Evolutionary conservation across 2,113 vertebrate species (phyloP).

Genomic region (Crocuta crocuta): DNA sequence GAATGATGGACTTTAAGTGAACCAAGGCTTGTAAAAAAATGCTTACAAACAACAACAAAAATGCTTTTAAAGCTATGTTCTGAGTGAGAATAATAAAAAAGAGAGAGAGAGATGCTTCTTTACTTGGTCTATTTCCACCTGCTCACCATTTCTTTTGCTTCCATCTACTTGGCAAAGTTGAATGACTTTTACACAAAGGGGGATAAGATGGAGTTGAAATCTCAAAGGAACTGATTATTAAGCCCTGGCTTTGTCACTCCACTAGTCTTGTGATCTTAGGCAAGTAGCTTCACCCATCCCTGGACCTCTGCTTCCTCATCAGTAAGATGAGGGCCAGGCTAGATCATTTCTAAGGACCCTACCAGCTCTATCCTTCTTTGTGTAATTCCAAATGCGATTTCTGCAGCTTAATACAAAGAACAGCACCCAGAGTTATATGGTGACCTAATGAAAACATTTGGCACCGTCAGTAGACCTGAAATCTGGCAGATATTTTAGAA

Average conservation of each 20-base stretch:
- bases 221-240: neutral
- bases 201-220: neutral
- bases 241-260: neutral
- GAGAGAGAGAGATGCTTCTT: neutral
- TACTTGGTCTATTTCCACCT: neutral
- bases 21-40: neutral
- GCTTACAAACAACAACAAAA: neutral
- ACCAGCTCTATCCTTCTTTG: neutral
- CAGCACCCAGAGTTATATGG: constrained; percentile 33
- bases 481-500: constrained; percentile 73
- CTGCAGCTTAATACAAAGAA: constrained; percentile 54
- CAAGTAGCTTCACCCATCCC: neutral
- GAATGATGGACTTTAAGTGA: constrained; percentile 13
- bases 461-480: constrained; percentile 50
- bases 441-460: constrained; percentile 74
- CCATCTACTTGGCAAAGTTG: neutral
- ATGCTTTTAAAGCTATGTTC: neutral
- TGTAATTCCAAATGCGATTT: constrained; percentile 40
- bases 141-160: neutral
- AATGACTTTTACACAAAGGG: neutral
- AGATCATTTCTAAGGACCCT: neutral
- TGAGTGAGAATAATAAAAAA: neutral
- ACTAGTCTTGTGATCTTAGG: neutral
- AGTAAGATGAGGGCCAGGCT: neutral
- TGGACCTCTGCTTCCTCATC: neutral